phyloP scores from a whole-genome alignment of 2,888 invertebrate genomes.

The Eupsilia transversa region DNA sequence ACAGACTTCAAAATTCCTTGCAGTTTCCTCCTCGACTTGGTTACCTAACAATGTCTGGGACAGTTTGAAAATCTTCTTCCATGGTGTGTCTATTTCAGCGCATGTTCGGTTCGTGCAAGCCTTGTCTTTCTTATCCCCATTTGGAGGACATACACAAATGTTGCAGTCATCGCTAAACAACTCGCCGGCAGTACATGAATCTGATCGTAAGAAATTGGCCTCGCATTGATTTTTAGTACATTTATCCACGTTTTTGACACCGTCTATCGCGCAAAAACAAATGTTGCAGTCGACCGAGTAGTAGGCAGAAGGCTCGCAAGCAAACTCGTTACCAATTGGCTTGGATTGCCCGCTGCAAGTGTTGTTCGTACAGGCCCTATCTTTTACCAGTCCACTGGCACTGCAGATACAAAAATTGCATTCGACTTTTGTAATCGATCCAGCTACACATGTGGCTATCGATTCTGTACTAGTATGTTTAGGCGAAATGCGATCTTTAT shows the following conservation, averaged over 20 bases:
- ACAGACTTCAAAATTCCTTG: slow-evolving; percentile 79
- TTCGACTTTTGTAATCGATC: slow-evolving; percentile 78
- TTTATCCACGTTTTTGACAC: slow-evolving; percentile 82
- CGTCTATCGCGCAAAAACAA: slow-evolving; percentile 82
- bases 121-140: slow-evolving; percentile 79
- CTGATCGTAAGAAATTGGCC: slow-evolving; percentile 78
- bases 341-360: slow-evolving; percentile 69
- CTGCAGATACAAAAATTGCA: slow-evolving; percentile 88
- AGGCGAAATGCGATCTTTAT: slow-evolving; percentile 59
- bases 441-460: slow-evolving; percentile 76
- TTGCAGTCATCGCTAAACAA: slow-evolving; percentile 86
- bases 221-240: slow-evolving; percentile 87
- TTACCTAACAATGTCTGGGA: slow-evolving; percentile 75
- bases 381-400: slow-evolving; percentile 74
- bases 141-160: slow-evolving; percentile 85
- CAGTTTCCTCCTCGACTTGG: slow-evolving; percentile 66
- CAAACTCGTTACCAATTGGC: slow-evolving; percentile 67
- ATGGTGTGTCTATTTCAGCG: slow-evolving; percentile 70
- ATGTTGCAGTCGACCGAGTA: slow-evolving; percentile 86
- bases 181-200: slow-evolving; percentile 79
- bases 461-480: slow-evolving; percentile 45
- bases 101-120: slow-evolving; percentile 82
- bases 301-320: slow-evolving; percentile 83
- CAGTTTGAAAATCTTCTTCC: slow-evolving; percentile 79
- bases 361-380: slow-evolving; percentile 82